phyloP scores from a whole-genome alignment of 2,797 vertebrate genomes.

The Manis javanica region DNA sequence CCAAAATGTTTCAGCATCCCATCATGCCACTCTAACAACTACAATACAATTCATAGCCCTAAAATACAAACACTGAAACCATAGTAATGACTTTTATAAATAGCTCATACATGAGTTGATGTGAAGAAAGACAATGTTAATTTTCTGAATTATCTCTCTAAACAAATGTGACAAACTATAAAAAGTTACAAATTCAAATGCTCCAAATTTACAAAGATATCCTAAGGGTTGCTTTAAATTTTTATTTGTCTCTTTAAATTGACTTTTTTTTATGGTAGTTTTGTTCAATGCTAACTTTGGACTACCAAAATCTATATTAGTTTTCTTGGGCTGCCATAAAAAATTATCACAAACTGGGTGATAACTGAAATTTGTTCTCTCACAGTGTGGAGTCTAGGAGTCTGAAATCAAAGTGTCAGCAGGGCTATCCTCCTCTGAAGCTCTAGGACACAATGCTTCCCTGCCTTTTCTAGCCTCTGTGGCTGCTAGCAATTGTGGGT shows the following conservation, averaged over 20 bases:
- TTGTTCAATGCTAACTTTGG: conserved; percentile 9
- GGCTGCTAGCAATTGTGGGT: neutral
- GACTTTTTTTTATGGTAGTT: neutral
- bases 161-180: conserved; percentile 62
- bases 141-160: conserved; percentile 45
- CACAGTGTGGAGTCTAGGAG: neutral
- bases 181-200: conserved; percentile 24
- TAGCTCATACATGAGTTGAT: neutral
- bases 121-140: neutral
- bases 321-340: neutral
- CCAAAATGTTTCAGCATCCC: neutral
- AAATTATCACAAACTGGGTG: neutral
- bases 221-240: conserved; percentile 60
- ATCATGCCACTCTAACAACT: neutral
- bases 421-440: neutral
- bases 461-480: neutral
- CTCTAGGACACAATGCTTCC: neutral
- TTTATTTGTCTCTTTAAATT: conserved; percentile 39
- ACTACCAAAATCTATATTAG: neutral
- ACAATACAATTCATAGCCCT: neutral
- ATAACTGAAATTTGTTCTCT: neutral
- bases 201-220: conserved; percentile 55
- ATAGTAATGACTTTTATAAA: neutral
- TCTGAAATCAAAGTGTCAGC: neutral
- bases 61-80: neutral